phyloP scores from a whole-genome alignment of 2,888 invertebrate genomes.

The Protonemura montana region DNA sequence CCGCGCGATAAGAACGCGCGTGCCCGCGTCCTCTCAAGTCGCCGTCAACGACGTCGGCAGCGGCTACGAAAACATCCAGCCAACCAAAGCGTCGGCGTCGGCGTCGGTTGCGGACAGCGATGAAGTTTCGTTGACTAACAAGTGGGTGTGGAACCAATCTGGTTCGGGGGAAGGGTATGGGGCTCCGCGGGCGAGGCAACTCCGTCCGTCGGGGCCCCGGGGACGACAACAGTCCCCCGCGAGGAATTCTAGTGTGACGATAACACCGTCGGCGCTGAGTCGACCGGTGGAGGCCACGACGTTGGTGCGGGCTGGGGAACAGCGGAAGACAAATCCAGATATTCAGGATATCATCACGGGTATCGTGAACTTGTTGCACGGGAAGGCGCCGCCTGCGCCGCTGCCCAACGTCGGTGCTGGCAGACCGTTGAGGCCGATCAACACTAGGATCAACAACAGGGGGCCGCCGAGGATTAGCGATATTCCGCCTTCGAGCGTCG shows the following conservation, averaged over 20 bases:
- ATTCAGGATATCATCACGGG: constrained; percentile 92
- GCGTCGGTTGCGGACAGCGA: not conserved
- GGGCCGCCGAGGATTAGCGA: constrained; percentile 88
- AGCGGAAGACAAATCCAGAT: constrained; percentile 62
- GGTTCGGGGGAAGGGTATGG: constrained; percentile 76
- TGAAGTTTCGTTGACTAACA: not conserved
- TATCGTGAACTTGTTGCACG: constrained; percentile 85
- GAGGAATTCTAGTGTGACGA: not conserved
- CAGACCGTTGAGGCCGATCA: constrained; percentile 72
- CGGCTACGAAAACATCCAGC: not conserved
- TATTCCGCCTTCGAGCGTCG: constrained; percentile 74
- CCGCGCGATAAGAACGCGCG: not conserved
- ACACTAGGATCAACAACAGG: constrained; percentile 85
- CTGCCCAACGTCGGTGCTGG: constrained; percentile 54
- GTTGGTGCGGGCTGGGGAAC: constrained; percentile 58
- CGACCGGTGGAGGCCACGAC: constrained; percentile 55
- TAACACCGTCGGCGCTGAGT: constrained; percentile 26
- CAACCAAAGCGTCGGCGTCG: not conserved
- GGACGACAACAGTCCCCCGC: constrained; percentile 31
- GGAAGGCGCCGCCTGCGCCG: constrained; percentile 77
- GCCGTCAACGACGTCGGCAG: not conserved
- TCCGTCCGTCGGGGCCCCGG: constrained; percentile 71
- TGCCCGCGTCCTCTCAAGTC: not conserved
- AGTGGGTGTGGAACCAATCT: constrained; percentile 50
- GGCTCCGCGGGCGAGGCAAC: constrained; percentile 76